Evolutionary conservation across 2,113 vertebrate species (phyloP), one percentile per base, ranked within the genome.

Genomic region (Anas platyrhynchos): DNA sequence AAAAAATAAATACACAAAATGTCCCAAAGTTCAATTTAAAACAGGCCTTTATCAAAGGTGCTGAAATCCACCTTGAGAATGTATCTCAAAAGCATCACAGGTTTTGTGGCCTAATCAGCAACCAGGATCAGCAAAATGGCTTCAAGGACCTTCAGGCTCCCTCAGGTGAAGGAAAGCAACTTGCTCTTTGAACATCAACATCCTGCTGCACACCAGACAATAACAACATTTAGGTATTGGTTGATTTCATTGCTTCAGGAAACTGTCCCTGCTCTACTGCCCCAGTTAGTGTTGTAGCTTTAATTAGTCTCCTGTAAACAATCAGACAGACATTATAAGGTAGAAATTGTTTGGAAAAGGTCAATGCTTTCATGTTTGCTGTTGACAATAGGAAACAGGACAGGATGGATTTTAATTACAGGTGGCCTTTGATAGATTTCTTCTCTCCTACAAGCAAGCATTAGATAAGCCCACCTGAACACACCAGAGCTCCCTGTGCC

Each of bases 401-500:
- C 23, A 66, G 77, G 43, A 59, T 56, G 34, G 31, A 43, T 20
- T 48, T 86, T 88, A 86, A 46, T 72, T 59, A 50, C 4, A 21
- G 7, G 41, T 76, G 26, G 16, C 31, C 46, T 25, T 38, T 82
- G 41, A 29, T 25, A 27, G 29, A 38, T 83, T 75, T 83, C 43
- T 82, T 61, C 63, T 83, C 13, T 27, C 38, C 66, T 27, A 16
- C 25, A 11, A 29, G 26, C 22, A 44, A 7, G 16, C n/a, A 27
- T 9, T 56, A 76, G 66, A 54, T 36, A 82, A 85, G 32, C 7
- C 55, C 82, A 71, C 32, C 6, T 46, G 50, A 46, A 81, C 0
- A 4, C 16, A 36, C 27, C 0, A 1, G 7, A 1, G 2, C 26
- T 71, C 6, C 31, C 0, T 3, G 34, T 44, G 41, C n/a, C 41